phyloP scores from a whole-genome alignment of 2,888 invertebrate species.

The Pollenia griseotomentosa region DNA sequence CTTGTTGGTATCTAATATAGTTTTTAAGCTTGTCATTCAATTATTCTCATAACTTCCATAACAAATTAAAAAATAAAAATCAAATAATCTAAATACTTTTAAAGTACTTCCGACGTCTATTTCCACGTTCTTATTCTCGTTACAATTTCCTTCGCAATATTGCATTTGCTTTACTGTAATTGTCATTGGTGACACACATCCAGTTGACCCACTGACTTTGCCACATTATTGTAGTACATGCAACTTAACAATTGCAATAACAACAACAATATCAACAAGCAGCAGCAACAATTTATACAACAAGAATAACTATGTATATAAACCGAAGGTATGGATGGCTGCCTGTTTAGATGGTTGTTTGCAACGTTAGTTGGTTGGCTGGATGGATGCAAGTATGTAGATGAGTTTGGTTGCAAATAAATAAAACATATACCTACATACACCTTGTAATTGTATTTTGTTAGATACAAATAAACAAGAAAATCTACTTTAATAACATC shows the following conservation, averaged over 20 bases:
- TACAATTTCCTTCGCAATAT: conserved; percentile 58
- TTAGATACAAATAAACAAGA: conserved; percentile 74
- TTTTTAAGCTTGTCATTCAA: no score
- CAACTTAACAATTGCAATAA: conserved; percentile 40
- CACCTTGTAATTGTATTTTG: conserved; percentile 54
- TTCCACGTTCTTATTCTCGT: conserved; percentile 47
- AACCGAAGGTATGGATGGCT: conserved; percentile 38
- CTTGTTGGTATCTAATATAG: no score
- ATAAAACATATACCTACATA: conserved; percentile 35
- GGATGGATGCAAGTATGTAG: conserved; percentile 45
- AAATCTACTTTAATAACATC: conserved; percentile 63
- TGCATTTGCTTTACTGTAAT: conserved; percentile 51
- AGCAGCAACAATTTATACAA: conserved; percentile 32
- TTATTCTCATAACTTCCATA: not conserved
- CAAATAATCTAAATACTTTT: not conserved
- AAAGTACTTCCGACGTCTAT: conserved; percentile 42
- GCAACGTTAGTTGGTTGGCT: not conserved
- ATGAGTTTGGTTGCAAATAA: conserved; percentile 43
- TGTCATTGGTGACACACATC: conserved; percentile 71
- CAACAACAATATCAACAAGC: conserved; percentile 10
- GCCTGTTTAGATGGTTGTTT: conserved; percentile 23
- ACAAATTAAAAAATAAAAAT: not conserved
- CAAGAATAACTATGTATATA: conserved; percentile 45
- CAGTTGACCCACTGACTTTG: conserved; percentile 72
- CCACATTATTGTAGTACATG: conserved; percentile 66